Percentiles rank a stretch among this genome's conserved stretches.
These are phyloP conservation scores for Euschistus heros DNA, from an alignment of 1,140 invertebrate species.

Conservation along the genomic window DNA sequence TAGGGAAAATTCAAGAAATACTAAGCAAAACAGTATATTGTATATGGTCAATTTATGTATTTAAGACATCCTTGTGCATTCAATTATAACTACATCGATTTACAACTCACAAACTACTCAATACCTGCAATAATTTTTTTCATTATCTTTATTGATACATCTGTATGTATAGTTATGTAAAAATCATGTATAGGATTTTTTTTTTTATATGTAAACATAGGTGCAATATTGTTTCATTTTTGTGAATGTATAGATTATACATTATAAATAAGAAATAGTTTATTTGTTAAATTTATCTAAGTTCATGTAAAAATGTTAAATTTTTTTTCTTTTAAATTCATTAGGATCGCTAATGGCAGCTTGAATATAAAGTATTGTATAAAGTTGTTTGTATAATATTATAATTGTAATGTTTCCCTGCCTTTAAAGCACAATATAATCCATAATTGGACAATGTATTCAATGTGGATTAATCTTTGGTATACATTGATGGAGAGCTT, in stretches of 20 bases:
- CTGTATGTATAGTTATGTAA: constrained; percentile 12
- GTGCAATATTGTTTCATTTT: background rate
- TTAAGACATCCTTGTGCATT: too few relatives aligned
- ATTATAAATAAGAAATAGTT: too few relatives aligned
- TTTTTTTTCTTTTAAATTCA: background rate
- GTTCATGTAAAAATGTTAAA: constrained; percentile 4
- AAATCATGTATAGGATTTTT: constrained; percentile 8
- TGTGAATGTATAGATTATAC: background rate
- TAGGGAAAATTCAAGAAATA: too few relatives aligned
- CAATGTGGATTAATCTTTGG: too few relatives aligned
- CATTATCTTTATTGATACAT: too few relatives aligned
- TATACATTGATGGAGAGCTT: too few relatives aligned
- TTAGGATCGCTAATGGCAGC: background rate
- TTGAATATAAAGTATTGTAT: constrained; percentile 4
- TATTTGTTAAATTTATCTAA: too few relatives aligned
- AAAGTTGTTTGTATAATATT: constrained; percentile 6
- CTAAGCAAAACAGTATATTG: too few relatives aligned
- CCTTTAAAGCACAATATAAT: constrained; percentile 14
- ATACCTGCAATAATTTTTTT: too few relatives aligned
- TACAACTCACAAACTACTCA: too few relatives aligned
- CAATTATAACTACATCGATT: too few relatives aligned
- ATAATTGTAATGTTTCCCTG: background rate
- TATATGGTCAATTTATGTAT: too few relatives aligned
- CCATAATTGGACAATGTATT: background rate
- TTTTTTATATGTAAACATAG: constrained; percentile 9